Evolutionary conservation across 2,797 vertebrate genomes (phyloP), one percentile per base, ranked within the genome.

Genomic region (Vireo griseus): DNA sequence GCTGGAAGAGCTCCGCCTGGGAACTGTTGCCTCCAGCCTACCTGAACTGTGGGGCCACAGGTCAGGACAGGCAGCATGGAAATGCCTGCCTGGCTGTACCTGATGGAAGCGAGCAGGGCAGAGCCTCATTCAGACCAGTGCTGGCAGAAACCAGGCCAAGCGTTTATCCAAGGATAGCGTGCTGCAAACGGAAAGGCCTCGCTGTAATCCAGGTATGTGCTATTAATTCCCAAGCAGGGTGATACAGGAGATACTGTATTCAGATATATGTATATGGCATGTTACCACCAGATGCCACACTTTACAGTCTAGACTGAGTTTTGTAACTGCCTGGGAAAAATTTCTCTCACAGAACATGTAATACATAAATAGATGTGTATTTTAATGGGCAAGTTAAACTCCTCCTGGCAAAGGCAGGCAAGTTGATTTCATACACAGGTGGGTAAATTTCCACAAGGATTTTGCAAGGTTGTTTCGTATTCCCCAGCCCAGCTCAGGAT

Each of bases 241-340:
- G 78, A 94, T 69, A 29, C 12, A 77, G 87, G 8, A 95, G 96
- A 95, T 79, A 86, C 58, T 68, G 73, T 28, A 84, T 88, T 95
- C 90, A 96, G 95, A 96, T 96, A 68, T 57, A 92, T 86, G 96
- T 80, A 86, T 72, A 86, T 90, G 93, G 79, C 94, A 50, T 92
- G 82, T 92, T 94, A 94, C 95, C 94, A 95, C 95, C 96, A 96
- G 93, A 95, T 96, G 94, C 95, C 90, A 96, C 95, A 93, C 10
- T 87, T 95, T 88, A 55, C 77, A 97, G 94, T 97, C 96, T 97
- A 97, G 96, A 97, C 95, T 87, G 95, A 94, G 94, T 97, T 97
- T 97, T 96, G 96, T 95, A 97, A 97, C 95, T 79, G 94, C 95
- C 96, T 97, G 96, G 96, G 95, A 96, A 95, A 95, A 96, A 94